A percentile compares a stretch with the other conserved stretches of the same genome.
phyloP scores from a whole-genome alignment of 23 tunicate genomes.

The Styela clava region DNA sequence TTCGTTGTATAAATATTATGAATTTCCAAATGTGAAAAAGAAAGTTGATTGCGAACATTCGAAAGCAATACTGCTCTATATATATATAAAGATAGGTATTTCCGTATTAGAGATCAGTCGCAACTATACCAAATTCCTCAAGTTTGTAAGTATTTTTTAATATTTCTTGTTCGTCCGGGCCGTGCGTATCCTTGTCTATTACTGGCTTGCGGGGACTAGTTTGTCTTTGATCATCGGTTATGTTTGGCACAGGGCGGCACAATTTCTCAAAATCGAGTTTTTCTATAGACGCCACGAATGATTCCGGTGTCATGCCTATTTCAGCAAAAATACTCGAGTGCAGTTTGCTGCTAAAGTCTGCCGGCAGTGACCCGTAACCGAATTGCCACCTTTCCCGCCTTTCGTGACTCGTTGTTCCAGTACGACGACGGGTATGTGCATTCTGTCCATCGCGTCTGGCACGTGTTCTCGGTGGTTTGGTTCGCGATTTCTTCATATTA shows the following conservation, averaged over 20 bases:
- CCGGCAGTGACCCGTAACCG: constrained; percentile 28
- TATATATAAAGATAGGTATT: no score
- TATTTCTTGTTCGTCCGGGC: constrained; percentile 5
- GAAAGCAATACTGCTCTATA: no score
- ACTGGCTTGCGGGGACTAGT: constrained; percentile 19
- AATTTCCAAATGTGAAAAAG: no score
- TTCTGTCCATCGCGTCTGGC: not conserved
- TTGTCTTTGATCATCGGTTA: not conserved
- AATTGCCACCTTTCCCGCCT: constrained; percentile 18
- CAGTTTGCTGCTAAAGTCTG: constrained; percentile 2
- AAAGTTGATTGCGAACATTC: no score
- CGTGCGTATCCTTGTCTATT: not conserved
- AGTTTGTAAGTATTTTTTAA: constrained; percentile 21
- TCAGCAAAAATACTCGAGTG: not conserved
- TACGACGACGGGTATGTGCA: not conserved
- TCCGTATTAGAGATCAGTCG: constrained; percentile 5
- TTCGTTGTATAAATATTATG: no score
- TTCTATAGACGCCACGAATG: constrained; percentile 12
- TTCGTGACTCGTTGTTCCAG: not conserved
- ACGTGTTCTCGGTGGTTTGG: constrained; percentile 10
- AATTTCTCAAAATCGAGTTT: constrained; percentile 20
- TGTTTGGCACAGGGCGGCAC: constrained; percentile 25
- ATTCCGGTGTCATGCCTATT: constrained; percentile 15
- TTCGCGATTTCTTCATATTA: not conserved
- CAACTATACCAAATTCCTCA: not conserved